A percentile compares a stretch with the other conserved stretches of the same genome.
These are phyloP conservation scores for Platysternon megacephalum DNA, from an alignment of 2,113 vertebrate genomes.

Conservation along the genomic window DNA sequence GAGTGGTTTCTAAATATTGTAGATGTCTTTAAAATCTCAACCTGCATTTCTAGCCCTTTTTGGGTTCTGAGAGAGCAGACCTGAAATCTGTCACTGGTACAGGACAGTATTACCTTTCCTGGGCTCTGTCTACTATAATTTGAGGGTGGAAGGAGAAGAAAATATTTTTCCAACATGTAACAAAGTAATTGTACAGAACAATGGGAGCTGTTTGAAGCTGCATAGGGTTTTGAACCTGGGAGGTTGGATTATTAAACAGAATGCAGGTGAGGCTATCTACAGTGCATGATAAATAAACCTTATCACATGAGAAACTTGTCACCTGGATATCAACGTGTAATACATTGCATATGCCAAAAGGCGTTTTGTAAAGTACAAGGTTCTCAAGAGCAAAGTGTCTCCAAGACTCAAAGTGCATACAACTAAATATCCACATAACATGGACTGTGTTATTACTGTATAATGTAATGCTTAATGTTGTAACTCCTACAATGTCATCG, in stretches of 20 bases:
- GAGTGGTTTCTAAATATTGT: neutral
- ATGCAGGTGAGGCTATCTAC: neutral
- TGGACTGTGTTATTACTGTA: neutral
- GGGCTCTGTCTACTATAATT: neutral
- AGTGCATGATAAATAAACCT: neutral
- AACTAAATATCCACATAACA: neutral
- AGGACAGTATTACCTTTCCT: neutral
- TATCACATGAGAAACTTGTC: neutral
- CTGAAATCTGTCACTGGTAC: neutral
- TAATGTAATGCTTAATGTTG: neutral
- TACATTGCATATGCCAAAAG: neutral
- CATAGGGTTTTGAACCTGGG: neutral
- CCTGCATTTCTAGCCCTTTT: neutral
- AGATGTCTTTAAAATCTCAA: neutral
- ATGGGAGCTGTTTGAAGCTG: neutral
- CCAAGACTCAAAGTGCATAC: neutral
- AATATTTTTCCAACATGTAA: neutral
- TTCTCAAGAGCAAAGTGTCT: neutral
- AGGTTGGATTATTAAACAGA: neutral
- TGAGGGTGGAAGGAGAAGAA: neutral
- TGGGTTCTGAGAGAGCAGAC: neutral
- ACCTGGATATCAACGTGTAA: neutral
- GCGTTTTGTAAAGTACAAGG: neutral
- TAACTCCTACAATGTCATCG: too few species aligned
- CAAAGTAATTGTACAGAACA: neutral